phyloP scores from a whole-genome alignment of 2,888 invertebrate genomes.

The Ophonus ardosiacus region DNA sequence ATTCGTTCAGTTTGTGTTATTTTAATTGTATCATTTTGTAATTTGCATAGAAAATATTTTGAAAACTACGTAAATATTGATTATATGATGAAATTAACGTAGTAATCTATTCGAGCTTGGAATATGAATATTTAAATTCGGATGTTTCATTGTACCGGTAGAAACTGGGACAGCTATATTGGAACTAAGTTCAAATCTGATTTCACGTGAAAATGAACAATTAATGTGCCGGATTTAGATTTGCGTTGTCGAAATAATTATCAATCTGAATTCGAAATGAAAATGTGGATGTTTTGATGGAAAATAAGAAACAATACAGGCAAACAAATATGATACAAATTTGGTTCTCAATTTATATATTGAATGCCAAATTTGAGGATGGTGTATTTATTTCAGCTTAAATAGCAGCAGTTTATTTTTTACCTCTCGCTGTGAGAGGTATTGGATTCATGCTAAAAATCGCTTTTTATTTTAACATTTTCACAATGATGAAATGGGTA shows the following conservation, averaged over 20 bases:
- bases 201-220: slow-evolving; percentile 17
- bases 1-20: too few relatives aligned
- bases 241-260: background rate
- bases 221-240: background rate
- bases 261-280: background rate
- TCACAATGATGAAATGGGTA: too few relatives aligned
- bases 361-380: too few relatives aligned
- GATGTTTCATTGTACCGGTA: slow-evolving; percentile 4
- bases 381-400: too few relatives aligned
- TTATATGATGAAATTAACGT: background rate
- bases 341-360: too few relatives aligned
- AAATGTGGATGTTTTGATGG: background rate
- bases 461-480: too few relatives aligned
- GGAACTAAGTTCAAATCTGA: slow-evolving; percentile 5
- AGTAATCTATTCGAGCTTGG: background rate
- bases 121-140: slow-evolving; percentile 39
- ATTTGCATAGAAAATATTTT: background rate
- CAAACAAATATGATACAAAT: too few relatives aligned
- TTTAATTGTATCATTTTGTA: background rate
- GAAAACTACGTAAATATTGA: slow-evolving; percentile 17
- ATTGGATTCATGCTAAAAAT: too few relatives aligned
- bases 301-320: background rate
- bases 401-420: too few relatives aligned
- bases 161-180: slow-evolving; percentile 21
- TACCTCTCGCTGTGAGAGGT: too few relatives aligned